phyloP scores from a whole-genome alignment of 1,140 invertebrate genomes.

The Leptonema lineaticorne region DNA sequence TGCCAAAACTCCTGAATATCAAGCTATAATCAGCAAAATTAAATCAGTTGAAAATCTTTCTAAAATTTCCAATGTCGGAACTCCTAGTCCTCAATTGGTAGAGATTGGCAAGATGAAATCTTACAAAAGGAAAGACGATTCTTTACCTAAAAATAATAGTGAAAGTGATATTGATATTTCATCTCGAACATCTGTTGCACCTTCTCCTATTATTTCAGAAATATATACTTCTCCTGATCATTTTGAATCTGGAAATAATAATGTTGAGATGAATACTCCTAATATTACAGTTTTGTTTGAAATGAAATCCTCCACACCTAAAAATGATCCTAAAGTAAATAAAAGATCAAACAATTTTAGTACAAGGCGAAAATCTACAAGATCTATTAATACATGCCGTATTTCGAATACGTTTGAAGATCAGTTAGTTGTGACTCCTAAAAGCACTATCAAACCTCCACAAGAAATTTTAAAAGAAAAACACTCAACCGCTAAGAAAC shows the following conservation, averaged over 20 bases:
- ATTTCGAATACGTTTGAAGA: constrained; percentile 36
- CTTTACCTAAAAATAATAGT: not conserved
- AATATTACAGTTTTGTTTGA: constrained; percentile 36
- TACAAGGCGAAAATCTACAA: constrained; percentile 16
- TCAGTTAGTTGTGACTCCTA: constrained; percentile 48
- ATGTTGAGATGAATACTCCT: constrained; percentile 36
- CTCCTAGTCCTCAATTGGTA: constrained; percentile 21
- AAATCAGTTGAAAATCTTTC: constrained; percentile 14
- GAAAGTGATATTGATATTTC: not conserved
- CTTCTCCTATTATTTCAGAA: constrained; percentile 38
- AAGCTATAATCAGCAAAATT: constrained; percentile 12
- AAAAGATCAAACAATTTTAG: constrained; percentile 6
- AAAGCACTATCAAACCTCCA: constrained; percentile 46
- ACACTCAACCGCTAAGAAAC: constrained; percentile 54
- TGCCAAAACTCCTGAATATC: constrained; percentile 24
- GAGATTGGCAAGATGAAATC: constrained; percentile 24
- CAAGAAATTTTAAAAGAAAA: constrained; percentile 53
- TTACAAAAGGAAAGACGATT: not conserved
- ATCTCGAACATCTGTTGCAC: not conserved
- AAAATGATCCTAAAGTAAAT: constrained; percentile 14
- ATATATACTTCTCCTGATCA: constrained; percentile 14
- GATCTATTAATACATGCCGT: not conserved
- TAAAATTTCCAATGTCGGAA: constrained; percentile 2
- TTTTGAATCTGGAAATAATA: not conserved
- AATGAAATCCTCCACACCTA: constrained; percentile 36